Evolutionary conservation across 2,797 vertebrate genomes (phyloP).

Genomic region (Eidolon dupreanum): DNA sequence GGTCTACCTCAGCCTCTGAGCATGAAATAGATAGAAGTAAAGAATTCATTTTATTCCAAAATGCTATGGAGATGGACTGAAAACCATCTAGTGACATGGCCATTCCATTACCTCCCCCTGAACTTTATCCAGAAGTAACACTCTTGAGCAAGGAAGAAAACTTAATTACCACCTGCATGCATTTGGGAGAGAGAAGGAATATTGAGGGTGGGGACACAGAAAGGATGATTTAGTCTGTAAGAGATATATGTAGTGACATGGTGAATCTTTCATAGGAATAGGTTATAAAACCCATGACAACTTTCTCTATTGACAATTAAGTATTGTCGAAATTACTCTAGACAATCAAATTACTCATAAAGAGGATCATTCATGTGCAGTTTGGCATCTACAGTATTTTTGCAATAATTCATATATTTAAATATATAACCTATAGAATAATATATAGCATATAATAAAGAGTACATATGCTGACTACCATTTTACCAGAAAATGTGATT

Average conservation of each 20-base stretch:
- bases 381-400: background rate
- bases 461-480: background rate
- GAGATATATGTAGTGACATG: background rate
- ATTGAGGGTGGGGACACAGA: background rate
- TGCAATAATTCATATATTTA: background rate
- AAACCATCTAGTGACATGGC: background rate
- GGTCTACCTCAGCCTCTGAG: background rate
- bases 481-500: background rate
- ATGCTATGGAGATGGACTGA: background rate
- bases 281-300: background rate
- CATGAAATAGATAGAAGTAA: background rate
- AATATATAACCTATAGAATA: background rate
- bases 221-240: background rate
- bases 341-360: background rate
- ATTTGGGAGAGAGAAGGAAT: background rate
- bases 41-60: background rate
- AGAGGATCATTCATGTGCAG: background rate
- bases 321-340: background rate
- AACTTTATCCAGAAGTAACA: conserved; percentile 4
- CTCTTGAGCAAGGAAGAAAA: background rate
- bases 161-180: background rate
- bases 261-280: background rate
- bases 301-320: background rate
- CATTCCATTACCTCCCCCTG: background rate
- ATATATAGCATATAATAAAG: background rate